A percentile compares a stretch with the other conserved stretches of the same genome.
Conservation (phyloP, 2,797 vertebrate species). For the Vireo griseus region DNA sequence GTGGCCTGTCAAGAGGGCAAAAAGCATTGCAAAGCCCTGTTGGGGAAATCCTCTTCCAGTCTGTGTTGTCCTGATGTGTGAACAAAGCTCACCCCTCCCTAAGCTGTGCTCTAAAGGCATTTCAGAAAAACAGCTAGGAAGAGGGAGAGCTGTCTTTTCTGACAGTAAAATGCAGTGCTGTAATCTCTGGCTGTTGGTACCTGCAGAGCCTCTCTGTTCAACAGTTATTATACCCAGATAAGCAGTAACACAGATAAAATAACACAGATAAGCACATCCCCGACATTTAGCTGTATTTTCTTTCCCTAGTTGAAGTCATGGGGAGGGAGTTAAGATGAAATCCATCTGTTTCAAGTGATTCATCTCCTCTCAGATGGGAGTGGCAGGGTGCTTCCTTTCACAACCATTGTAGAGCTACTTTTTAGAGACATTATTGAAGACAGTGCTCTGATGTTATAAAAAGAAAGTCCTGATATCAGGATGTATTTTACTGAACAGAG, state of each 20-base stretch:
- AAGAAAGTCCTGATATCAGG: background rate
- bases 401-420: background rate
- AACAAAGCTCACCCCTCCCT: background rate
- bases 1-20: fast-evolving
- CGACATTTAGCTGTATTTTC: conserved; percentile 23
- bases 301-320: background rate
- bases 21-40: background rate
- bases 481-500: background rate
- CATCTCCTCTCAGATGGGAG: conserved; percentile 32
- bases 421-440: background rate
- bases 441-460: background rate
- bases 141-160: background rate
- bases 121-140: background rate
- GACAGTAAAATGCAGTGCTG: background rate
- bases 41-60: background rate
- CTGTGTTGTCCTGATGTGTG: background rate
- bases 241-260: background rate
- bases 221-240: background rate
- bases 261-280: background rate
- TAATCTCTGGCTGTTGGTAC: background rate
- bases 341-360: conserved; percentile 43
- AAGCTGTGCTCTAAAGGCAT: background rate
- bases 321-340: conserved; percentile 22
- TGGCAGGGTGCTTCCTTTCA: conserved; percentile 28
- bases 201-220: background rate